Base-by-base conservation (phyloP, 1,140 invertebrate species). In the Brachionus rotundiformis region DNA sequence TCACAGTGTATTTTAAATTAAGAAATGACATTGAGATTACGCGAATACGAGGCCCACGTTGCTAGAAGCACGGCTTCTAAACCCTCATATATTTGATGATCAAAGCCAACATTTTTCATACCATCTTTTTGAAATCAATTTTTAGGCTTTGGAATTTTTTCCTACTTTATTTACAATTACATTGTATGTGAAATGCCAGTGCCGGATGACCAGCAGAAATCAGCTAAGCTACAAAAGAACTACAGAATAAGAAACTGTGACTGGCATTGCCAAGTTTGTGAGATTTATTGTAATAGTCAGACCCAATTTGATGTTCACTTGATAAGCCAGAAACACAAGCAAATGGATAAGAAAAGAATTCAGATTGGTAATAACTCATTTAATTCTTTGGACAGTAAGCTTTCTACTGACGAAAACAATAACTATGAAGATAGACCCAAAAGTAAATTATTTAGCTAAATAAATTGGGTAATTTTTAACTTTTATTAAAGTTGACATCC, bases 231-330 rank as follows among this genome's bases (percentile, higher is more conserved):
- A 63, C 13, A 3, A n/a, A 77, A 77, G 19, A 79, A 59, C 41
- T 59, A 79, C 29, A 25, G 76, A 33, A 25, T 79, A n/a, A 79
- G 36, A 79, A 79, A 79, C 23, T 59, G 29, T 13, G 29, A 79
- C 47, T 79, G 76, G 76, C 33, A 59, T 8, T 79, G 76, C 16
- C 7, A 7, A 29, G n/a, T 41, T 13, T 79, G 76, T 54, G 47
- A 79, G 11, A 33, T 79, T 39, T 79, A 41, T n/a, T 79, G 76
- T 29, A 79, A 79, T 31, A 79, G 76, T 19, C 29, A 63, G 19
- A 25, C 76, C 13, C 76, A 79, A 59, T 79, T 59, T 19, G 76
- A 79, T 25, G 76, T 79, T n/a, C 76, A 79, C 47, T 29, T 79
- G 25, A 54, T 79, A 25, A 79, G 76, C 47, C 76, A 79, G 59